These are phyloP conservation scores for Drosophila aldrichi DNA, from an alignment of 2,888 invertebrate genomes.

Conservation along the genomic window DNA sequence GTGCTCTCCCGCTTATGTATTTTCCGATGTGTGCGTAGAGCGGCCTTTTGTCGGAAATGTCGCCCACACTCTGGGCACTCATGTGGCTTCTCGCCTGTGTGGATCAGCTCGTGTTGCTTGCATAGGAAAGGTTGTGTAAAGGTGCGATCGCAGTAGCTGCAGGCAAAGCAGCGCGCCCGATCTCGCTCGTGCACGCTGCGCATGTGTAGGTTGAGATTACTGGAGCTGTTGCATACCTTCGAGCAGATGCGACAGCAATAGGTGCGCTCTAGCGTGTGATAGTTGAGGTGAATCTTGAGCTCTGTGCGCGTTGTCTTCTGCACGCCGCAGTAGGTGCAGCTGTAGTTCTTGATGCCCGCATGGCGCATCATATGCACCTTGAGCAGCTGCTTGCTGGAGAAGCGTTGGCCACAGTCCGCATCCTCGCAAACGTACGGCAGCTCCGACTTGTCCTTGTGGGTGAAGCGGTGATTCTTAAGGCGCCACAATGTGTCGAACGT, in stretches of 20 bases:
- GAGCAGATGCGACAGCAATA: constrained; percentile 79
- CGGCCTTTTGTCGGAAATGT: constrained; percentile 78
- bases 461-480: constrained; percentile 77
- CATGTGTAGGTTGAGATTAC: constrained; percentile 80
- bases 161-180: constrained; percentile 72
- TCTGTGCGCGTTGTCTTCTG: constrained; percentile 83
- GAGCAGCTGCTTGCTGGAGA: constrained; percentile 76
- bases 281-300: constrained; percentile 81
- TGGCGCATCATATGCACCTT: constrained; percentile 83
- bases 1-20: constrained; percentile 62
- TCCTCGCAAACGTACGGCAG: constrained; percentile 77
- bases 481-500: constrained; percentile 55
- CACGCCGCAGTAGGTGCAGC: constrained; percentile 82
- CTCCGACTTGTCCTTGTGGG: constrained; percentile 75
- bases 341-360: constrained; percentile 82
- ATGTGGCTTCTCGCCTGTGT: constrained; percentile 83
- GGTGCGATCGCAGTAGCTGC: constrained; percentile 75
- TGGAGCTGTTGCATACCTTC: constrained; percentile 80
- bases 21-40: constrained; percentile 79
- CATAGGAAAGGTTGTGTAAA: constrained; percentile 80
- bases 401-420: constrained; percentile 66
- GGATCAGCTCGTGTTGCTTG: constrained; percentile 83
- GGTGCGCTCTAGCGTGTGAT: constrained; percentile 81
- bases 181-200: constrained; percentile 81
- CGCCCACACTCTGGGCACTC: constrained; percentile 77